phyloP scores from a whole-genome alignment of 1,140 invertebrate species.

The Pemphigus obesinymphae region DNA sequence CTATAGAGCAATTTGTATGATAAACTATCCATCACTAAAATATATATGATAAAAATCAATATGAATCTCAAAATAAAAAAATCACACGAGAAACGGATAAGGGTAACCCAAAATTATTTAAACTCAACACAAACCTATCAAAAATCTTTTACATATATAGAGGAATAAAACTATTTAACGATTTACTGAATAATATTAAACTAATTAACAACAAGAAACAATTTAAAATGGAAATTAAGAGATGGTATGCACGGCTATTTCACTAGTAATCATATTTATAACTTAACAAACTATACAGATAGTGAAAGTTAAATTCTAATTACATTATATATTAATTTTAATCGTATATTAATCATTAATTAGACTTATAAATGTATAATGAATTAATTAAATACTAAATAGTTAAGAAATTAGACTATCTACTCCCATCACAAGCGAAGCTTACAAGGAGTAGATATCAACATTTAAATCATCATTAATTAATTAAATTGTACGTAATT shows the following conservation, averaged over 20 bases:
- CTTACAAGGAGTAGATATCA: neutral
- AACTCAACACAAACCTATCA: neutral
- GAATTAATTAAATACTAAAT: neutral
- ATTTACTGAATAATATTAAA: neutral
- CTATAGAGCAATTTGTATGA: neutral
- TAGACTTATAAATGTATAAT: too few relatives aligned
- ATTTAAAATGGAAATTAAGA: too few relatives aligned
- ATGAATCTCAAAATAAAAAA: neutral
- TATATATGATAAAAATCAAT: neutral
- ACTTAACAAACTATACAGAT: neutral
- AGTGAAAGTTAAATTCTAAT: too few relatives aligned
- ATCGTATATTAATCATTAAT: too few relatives aligned
- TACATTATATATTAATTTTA: neutral
- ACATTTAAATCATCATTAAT: neutral
- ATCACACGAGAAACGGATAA: neutral
- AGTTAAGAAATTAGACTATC: neutral
- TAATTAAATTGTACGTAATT: too few relatives aligned
- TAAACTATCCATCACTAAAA: neutral
- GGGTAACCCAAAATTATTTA: neutral
- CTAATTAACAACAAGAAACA: neutral
- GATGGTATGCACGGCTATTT: neutral
- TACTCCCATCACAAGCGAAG: neutral
- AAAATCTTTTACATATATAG: neutral
- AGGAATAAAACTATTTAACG: neutral
- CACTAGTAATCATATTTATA: neutral